Evolutionary conservation across 2,113 vertebrate genomes (phyloP), one percentile per base, ranked within the genome.

Genomic region (Alexandromys fortis): DNA sequence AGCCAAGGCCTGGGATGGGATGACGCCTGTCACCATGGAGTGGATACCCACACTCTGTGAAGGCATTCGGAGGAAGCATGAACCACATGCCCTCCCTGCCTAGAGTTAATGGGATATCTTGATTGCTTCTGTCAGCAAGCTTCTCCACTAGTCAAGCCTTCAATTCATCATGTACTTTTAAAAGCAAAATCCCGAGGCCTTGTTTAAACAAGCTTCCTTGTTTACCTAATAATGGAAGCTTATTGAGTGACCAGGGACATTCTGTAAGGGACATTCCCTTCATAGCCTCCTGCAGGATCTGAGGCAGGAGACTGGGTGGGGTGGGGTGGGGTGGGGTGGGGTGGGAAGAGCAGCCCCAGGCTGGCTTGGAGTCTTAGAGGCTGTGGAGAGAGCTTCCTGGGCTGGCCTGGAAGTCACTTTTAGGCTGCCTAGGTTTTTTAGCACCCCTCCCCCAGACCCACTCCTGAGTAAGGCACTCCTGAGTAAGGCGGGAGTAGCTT

Each of bases 1-100:
- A 14, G 42, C 38, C 42, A 67, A 22, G 49, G 14, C 72, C 30
- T 35, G 19, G 2, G 49, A 38, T 0, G 3, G 42, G 58, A 12
- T 45, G 28, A 5, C 14, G 7, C 1, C 49, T 14, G 0, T 1
- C 2, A 16, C 49, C 5, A 2, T 17, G 4, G 88, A 58, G 45
- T 2, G 49, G 65, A 70, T 68, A 45, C 33, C 45, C 16, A 26
- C 0, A 11, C 42, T 47, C 89, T 35, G 7, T 3, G 91, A 38
- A 7, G 4, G 35, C 47, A 1, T 16, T 17, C n/a, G 0, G 17
- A 0, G 0, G n/a, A 45, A 0, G 5, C 14, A 13, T 0, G 13
- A 28, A 28, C 65, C 65, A 11, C 75, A 47, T 17, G 5, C 38
- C 21, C 11, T 38, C 73, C 91, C 17, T 11, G 63, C 68, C 17